These are phyloP conservation scores for Shargacucullia verbasci DNA, from an alignment of 2,888 invertebrate genomes.

Conservation along the genomic window DNA sequence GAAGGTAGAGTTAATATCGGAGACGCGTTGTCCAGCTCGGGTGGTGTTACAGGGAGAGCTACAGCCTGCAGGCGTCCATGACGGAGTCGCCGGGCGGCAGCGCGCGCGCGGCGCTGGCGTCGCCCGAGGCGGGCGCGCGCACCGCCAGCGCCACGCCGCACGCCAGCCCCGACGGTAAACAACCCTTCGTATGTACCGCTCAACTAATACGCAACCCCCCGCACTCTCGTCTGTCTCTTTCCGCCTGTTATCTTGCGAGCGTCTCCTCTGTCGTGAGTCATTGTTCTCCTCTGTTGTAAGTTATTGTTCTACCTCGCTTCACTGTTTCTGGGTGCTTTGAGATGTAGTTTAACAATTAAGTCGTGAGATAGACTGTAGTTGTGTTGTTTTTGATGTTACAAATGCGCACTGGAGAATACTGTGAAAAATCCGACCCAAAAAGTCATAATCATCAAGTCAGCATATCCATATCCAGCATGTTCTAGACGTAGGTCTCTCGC, in stretches of 20 bases:
- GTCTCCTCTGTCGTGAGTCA: conserved; percentile 51
- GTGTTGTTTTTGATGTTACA: no score
- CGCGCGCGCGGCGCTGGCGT: conserved; percentile 89
- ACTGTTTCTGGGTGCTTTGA: conserved; percentile 32
- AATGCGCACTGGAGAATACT: no score
- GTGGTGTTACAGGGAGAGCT: conserved; percentile 83
- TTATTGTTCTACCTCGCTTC: conserved; percentile 39
- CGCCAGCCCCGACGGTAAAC: conserved; percentile 88
- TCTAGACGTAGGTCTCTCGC: no score
- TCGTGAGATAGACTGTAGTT: background rate
- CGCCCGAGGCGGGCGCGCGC: conserved; percentile 86
- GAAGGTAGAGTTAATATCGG: background rate
- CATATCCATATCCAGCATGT: no score
- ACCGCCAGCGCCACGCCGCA: conserved; percentile 82
- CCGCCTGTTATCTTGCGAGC: conserved; percentile 46
- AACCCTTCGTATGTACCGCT: conserved; percentile 85
- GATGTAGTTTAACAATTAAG: conserved; percentile 15
- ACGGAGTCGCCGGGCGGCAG: conserved; percentile 85
- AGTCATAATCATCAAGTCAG: no score
- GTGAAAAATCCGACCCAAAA: no score
- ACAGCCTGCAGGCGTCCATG: conserved; percentile 90
- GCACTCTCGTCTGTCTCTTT: conserved; percentile 44
- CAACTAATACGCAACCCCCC: conserved; percentile 63
- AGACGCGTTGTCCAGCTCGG: conserved; percentile 41
- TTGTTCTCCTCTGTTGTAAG: conserved; percentile 45